Conservation (phyloP, 1,140 invertebrate species). For the Ceratina japonica region DNA sequence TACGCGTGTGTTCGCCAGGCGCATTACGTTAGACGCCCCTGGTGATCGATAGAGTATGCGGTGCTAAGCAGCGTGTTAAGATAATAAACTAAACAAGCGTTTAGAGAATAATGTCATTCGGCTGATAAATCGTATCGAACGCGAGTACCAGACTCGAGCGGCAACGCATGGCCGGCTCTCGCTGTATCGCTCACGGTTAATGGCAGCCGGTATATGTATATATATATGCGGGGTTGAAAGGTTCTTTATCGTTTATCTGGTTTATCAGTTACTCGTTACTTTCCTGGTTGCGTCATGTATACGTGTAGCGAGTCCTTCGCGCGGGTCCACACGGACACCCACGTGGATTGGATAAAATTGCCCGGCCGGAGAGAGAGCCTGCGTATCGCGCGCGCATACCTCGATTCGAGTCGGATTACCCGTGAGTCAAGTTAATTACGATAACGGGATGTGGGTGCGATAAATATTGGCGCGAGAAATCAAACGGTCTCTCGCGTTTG, state of each 20-base stretch:
- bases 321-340: constrained; percentile 38
- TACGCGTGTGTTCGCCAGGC: neutral
- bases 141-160: neutral
- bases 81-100: neutral
- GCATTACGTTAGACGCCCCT: neutral
- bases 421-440: constrained; percentile 51
- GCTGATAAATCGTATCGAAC: constrained; percentile 1
- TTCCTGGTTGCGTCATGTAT: constrained; percentile 47
- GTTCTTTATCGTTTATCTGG: constrained; percentile 50
- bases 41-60: neutral
- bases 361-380: constrained; percentile 6
- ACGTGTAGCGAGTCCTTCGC: neutral
- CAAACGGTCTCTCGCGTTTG: constrained; percentile 21
- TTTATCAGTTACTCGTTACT: constrained; percentile 38
- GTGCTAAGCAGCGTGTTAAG: neutral
- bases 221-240: constrained; percentile 9
- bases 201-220: constrained; percentile 24
- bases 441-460: constrained; percentile 47
- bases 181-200: neutral
- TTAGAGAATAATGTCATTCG: neutral
- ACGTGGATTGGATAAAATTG: constrained; percentile 45
- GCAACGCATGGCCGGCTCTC: neutral
- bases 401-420: constrained; percentile 37
- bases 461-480: constrained; percentile 46
- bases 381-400: constrained; percentile 40